Percentiles rank a stretch among this genome's conserved stretches.
These are phyloP conservation scores for Pycnomerus fuliginosus DNA, from an alignment of 2,888 invertebrate genomes.

Conservation along the genomic window DNA sequence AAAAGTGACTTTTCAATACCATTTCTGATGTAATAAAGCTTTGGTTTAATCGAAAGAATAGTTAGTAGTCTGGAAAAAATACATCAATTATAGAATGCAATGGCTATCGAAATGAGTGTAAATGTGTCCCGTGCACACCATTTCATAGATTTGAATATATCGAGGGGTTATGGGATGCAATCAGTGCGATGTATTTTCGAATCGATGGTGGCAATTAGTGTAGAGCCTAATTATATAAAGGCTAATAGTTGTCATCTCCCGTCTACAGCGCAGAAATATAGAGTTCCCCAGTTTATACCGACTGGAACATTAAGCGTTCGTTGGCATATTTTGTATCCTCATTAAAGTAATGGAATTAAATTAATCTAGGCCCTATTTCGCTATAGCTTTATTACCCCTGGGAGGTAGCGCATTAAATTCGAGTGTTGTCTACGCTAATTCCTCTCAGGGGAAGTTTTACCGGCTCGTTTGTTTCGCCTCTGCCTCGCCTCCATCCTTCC, in stretches of 20 bases:
- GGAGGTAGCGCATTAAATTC: constrained; percentile 48
- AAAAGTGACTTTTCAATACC: too few relatives aligned
- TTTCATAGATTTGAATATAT: too few relatives aligned
- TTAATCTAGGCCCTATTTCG: constrained; percentile 53
- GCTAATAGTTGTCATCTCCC: constrained; percentile 25
- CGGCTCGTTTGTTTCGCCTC: constrained; percentile 36
- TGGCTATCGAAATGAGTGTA: too few relatives aligned
- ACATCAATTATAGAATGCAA: too few relatives aligned
- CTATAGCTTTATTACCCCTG: constrained; percentile 48
- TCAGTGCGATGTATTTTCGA: constrained; percentile 40
- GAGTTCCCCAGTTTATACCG: constrained; percentile 35
- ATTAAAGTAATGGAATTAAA: constrained; percentile 61
- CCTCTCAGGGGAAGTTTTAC: constrained; percentile 49
- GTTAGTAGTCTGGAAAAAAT: too few relatives aligned
- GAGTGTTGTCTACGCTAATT: constrained; percentile 50
- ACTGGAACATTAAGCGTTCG: constrained; percentile 4
- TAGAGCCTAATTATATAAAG: constrained; percentile 36
- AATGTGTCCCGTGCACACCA: too few relatives aligned
- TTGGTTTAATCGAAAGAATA: too few relatives aligned
- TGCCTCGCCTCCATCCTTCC: constrained; percentile 29
- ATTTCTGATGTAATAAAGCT: too few relatives aligned
- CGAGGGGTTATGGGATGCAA: too few relatives aligned
- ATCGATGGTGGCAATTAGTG: constrained; percentile 43
- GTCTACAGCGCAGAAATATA: constrained; percentile 1
- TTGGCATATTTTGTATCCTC: constrained; percentile 56